Base-by-base conservation (phyloP, 2,888 invertebrate species). In the Volucella inanis region DNA sequence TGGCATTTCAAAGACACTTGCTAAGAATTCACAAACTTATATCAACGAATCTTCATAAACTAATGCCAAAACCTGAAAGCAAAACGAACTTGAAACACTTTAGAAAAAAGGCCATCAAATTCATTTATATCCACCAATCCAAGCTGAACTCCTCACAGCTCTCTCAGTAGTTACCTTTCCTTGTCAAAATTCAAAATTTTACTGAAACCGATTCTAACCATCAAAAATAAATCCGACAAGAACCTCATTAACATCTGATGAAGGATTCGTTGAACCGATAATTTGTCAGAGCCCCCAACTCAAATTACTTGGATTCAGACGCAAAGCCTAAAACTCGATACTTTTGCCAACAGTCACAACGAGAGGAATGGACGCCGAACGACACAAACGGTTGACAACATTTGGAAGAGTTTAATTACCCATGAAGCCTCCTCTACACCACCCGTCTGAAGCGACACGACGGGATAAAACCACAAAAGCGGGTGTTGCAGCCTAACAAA, bases 191-290 rank as follows among this genome's bases (percentile, higher is more conserved):
- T 4, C 31, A 31, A 31, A 31, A 6, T 14, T 62, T 12, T 12
- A 11, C 62, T 43, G 41, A 74, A 49, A 47, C 11, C n/a, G 14
- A 71, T 55, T 45, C 59, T 15, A 50, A 31, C 71, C 14, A 22
- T 41, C 59, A 14, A 65, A 72, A 75, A 50, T 22, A 50, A 71
- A 55, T 62, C 43, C 14, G 47, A 43, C 72, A 64, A 79, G 47
- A 70, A 55, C 72, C 62, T 67, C 68, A 75, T 59, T 79, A 76
- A 71, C 84, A 84, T 71, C 80, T 84, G 84, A 84, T 84, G 77
- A 72, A 81, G 62, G 76, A 85, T 77, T 85, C 85, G 85, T 85
- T 81, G 85, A 81, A 85, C 85, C 81, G 85, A 81, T 80, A 71
- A 81, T 81, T 85, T 81, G 71, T 72, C 71, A 80, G 71, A 55